Evolutionary conservation across 1,140 invertebrate genomes (phyloP).

Genomic region (Zaprionus kolodkinae): DNA sequence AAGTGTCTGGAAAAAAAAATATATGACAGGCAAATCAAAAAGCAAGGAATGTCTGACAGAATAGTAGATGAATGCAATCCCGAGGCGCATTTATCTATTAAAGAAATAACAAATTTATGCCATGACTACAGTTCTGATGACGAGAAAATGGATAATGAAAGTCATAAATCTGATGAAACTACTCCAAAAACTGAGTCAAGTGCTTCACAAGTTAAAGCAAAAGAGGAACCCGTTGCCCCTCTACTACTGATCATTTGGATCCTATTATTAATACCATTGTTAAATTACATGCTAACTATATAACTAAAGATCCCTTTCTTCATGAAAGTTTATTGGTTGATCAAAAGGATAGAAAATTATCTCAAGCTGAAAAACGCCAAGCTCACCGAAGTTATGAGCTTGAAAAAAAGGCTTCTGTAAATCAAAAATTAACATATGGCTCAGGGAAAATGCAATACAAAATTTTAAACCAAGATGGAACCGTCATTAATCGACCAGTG

Average conservation of each 20-base stretch:
- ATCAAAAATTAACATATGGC: slow-evolving; percentile 78
- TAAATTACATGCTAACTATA: slow-evolving; percentile 87
- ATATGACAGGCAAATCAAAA: slow-evolving; percentile 98
- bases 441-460: slow-evolving; percentile 84
- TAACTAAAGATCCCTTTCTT: slow-evolving; percentile 96
- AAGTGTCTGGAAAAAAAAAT: slow-evolving; percentile 99
- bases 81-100: slow-evolving; percentile 96
- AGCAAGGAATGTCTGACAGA: slow-evolving; percentile 98
- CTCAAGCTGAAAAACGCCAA: slow-evolving; percentile 96
- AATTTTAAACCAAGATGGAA: slow-evolving; percentile 86
- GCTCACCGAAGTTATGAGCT: slow-evolving; percentile 97
- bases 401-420: slow-evolving; percentile 94
- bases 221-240: slow-evolving; percentile 57
- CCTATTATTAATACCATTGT: slow-evolving; percentile 91
- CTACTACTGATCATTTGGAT: slow-evolving; percentile 91
- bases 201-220: slow-evolving; percentile 31
- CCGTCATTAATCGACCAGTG: slow-evolving; percentile 85
- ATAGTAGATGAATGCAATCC: slow-evolving; percentile 99
- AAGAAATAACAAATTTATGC: slow-evolving; percentile 97
- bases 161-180: slow-evolving; percentile 24
- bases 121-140: slow-evolving; percentile 96
- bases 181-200: slow-evolving; percentile 6
- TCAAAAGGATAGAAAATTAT: slow-evolving; percentile 97
- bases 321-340: slow-evolving; percentile 98
- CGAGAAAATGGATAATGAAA: slow-evolving; percentile 76